Percentiles rank a stretch among this genome's conserved stretches.
Conservation (phyloP, 2,888 invertebrate species). For the Rutpela maculata region DNA sequence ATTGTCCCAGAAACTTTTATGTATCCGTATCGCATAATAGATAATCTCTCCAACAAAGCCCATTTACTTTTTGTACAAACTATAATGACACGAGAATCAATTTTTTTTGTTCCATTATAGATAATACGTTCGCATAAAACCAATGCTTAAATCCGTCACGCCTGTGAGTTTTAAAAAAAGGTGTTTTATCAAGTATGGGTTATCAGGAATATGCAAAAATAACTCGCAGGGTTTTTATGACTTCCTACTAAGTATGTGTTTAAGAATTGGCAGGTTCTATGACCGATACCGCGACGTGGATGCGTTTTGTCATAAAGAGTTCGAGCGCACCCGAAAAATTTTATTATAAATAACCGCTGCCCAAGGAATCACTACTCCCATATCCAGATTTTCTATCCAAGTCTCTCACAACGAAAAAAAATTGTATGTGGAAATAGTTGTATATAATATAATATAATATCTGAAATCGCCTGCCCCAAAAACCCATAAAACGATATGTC, state of each 20-base stretch:
- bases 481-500: too few relatives aligned
- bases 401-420: too few relatives aligned
- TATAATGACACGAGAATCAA: slow-evolving; percentile 19
- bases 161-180: slow-evolving; percentile 13
- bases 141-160: slow-evolving; percentile 3
- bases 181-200: slow-evolving; percentile 5
- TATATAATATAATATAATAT: too few relatives aligned
- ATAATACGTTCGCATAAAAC: slow-evolving; percentile 11
- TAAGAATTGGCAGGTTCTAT: slow-evolving; percentile 3
- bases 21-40: neutral
- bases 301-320: neutral
- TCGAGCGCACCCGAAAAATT: too few relatives aligned
- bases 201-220: slow-evolving; percentile 16
- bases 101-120: slow-evolving; percentile 1
- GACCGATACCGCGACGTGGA: neutral
- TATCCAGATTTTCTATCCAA: too few relatives aligned
- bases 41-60: slow-evolving; percentile 14
- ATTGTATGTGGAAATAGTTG: too few relatives aligned
- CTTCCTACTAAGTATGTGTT: slow-evolving; percentile 20
- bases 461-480: too few relatives aligned
- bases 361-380: too few relatives aligned
- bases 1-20: slow-evolving; percentile 14
- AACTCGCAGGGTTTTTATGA: slow-evolving; percentile 12
- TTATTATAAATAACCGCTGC: too few relatives aligned
- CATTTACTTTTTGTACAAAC: slow-evolving; percentile 15